Evolutionary conservation across 2,888 invertebrate species (phyloP).

Genomic region (Leucophenga maculata): DNA sequence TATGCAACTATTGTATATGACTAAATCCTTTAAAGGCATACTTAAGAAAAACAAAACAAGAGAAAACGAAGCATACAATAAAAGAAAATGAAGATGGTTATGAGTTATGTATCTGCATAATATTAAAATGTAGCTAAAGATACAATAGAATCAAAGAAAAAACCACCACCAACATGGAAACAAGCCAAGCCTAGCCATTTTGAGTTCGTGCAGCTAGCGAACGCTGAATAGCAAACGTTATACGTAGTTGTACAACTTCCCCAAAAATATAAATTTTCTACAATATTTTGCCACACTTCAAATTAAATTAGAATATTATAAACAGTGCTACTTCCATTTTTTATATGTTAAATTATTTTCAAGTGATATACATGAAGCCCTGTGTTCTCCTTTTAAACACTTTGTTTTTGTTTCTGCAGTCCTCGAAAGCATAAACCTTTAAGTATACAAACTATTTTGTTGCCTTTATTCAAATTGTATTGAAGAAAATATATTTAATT

Average conservation of each 20-base stretch:
- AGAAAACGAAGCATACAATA: conserved; percentile 27
- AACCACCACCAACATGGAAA: conserved; percentile 12
- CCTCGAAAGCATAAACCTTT: background rate
- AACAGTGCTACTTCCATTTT: conserved; percentile 14
- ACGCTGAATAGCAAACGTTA: conserved; percentile 45
- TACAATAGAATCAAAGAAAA: background rate
- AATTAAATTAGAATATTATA: background rate
- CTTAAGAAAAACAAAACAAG: conserved; percentile 33
- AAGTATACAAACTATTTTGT: background rate
- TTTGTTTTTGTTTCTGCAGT: conserved; percentile 4
- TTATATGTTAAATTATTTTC: conserved; percentile 16
- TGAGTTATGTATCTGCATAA: too few species aligned
- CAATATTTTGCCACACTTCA: conserved; percentile 16
- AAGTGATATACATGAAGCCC: conserved; percentile 5
- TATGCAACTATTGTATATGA: conserved; percentile 52
- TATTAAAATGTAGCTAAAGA: background rate
- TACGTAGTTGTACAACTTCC: conserved; percentile 62
- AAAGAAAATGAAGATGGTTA: conserved; percentile 3
- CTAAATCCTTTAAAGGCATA: background rate
- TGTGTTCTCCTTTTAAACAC: background rate
- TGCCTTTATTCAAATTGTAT: conserved; percentile 6
- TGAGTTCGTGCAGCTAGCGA: background rate
- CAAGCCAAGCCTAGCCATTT: conserved; percentile 15
- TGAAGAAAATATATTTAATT: background rate
- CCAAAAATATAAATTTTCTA: conserved; percentile 38